Conservation (phyloP, 2,888 invertebrate genomes). For the Lithophane leautieri region DNA sequence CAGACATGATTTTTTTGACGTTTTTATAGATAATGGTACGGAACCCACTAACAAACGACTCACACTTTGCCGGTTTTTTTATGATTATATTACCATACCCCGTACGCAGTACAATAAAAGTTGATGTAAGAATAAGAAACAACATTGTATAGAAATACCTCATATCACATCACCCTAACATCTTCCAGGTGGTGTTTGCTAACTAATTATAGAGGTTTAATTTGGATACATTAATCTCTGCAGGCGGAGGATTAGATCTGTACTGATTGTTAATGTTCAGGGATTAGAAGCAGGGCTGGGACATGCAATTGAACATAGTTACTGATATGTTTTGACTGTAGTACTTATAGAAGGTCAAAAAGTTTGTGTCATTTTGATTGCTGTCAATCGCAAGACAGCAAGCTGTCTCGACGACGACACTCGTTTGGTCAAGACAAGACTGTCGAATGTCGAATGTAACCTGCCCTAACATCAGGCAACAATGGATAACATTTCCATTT, state of each 20-base stretch:
- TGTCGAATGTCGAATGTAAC: no score
- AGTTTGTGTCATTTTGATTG: no score
- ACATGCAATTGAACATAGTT: background rate
- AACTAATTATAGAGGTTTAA: constrained; percentile 41
- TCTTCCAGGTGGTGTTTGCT: constrained; percentile 4
- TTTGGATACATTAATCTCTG: constrained; percentile 40
- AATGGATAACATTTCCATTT: no score
- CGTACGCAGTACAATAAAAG: background rate
- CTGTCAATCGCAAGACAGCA: no score
- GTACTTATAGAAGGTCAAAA: no score
- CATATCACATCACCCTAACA: background rate
- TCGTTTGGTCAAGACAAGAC: background rate
- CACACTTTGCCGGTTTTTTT: no score
- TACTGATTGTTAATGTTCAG: constrained; percentile 25
- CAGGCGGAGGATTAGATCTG: constrained; percentile 17
- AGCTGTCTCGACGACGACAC: no score
- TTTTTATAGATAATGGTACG: no score
- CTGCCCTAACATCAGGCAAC: no score
- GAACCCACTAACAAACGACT: no score
- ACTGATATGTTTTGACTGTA: background rate
- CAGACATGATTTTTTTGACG: no score
- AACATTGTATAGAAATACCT: background rate
- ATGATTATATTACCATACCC: no score
- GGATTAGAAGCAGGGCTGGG: background rate
- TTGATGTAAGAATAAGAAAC: background rate